Conservation (phyloP, 2,888 invertebrate species). For the Prenolepis imparis region DNA sequence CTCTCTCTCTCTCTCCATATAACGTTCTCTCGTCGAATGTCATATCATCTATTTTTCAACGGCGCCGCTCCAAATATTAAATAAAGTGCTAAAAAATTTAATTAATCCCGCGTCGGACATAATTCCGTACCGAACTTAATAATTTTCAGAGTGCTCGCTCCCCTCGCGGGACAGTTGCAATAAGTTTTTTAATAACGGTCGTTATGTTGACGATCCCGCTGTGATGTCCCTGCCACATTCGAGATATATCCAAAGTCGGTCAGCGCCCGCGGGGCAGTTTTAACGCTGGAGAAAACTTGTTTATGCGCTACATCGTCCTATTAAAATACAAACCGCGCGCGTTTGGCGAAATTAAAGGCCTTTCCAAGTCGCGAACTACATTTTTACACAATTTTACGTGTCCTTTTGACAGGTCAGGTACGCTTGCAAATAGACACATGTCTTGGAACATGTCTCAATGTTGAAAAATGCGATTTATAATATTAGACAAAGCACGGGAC, state of each 20-base stretch:
- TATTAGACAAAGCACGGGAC: constrained; percentile 34
- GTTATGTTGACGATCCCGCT: constrained; percentile 66
- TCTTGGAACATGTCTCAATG: constrained; percentile 18
- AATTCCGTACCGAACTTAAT: constrained; percentile 20
- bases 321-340: constrained; percentile 41
- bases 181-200: constrained; percentile 75
- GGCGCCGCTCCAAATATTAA: neutral
- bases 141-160: constrained; percentile 8
- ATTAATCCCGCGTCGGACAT: neutral
- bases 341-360: constrained; percentile 26
- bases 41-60: neutral
- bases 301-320: constrained; percentile 20
- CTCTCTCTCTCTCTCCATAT: too few relatives aligned
- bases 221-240: constrained; percentile 59
- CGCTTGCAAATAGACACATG: constrained; percentile 10
- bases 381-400: neutral
- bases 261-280: constrained; percentile 40
- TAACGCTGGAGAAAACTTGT: constrained; percentile 28
- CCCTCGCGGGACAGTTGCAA: constrained; percentile 57
- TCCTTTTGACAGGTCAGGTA: neutral
- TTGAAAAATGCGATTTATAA: constrained; percentile 46
- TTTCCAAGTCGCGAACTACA: constrained; percentile 19
- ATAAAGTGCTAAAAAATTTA: constrained; percentile 30
- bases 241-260: constrained; percentile 50
- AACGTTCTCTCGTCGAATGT: neutral